Evolutionary conservation across 2,888 invertebrate species (phyloP), one percentile per base, ranked within the genome.

Genomic region (Drosophila subsilvestris): DNA sequence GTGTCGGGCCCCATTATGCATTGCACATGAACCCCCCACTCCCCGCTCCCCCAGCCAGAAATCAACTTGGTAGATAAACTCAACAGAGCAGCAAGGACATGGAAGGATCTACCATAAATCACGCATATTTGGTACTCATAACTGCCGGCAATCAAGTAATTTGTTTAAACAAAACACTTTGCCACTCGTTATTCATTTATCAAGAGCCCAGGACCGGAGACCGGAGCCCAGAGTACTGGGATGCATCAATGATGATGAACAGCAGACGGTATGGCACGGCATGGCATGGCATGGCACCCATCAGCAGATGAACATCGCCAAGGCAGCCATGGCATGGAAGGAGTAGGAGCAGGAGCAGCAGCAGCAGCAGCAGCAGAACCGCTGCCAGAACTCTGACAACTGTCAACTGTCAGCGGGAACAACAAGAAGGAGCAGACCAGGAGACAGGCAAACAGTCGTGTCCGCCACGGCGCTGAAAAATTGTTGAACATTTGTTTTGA

Each of bases 121-220:
- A 54, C 47, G 63, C 65, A 43, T 71, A 74, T 54, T 66, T 62
- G 61, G 63, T 45, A 51, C 72, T 65, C 74, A 76, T 60, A 68
- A 69, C 75, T 66, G 55, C 73, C 63, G 82, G 78, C 88, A 83
- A 88, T 88, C 80, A 88, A 84, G 80, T 88, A 84, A 84, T 84
- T 84, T 84, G 83, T 83, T 86, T 86, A 86, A 84, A 83, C 86
- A 88, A 84, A 83, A 76, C 88, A 83, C 88, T 84, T 88, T 86
- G 82, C 55, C 85, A 57, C 88, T 59, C 84, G 74, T 44, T 62
- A 78, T 69, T 67, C 83, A 86, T 84, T 84, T 83, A 83, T 84
- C 88, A 88, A 69, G 51, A n/a, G 45, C 53, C 20, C 20, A 20
- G 3, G 3, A n/a, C n/a, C n/a, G n/a, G n/a, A n/a, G n/a, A n/a